phyloP scores from a whole-genome alignment of 2,113 vertebrate species.

The Prionailurus viverrinus region DNA sequence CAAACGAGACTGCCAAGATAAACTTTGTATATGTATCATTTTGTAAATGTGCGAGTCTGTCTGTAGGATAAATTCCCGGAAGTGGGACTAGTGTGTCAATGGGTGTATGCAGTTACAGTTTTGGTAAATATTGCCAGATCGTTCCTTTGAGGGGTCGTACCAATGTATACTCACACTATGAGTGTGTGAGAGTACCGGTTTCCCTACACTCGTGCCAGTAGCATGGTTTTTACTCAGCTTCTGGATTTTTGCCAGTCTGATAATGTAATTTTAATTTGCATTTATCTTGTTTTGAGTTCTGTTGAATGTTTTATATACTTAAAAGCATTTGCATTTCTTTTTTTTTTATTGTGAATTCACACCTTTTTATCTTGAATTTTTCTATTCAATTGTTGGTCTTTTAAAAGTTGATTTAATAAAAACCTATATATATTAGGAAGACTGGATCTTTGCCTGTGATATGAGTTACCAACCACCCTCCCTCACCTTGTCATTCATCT shows the following conservation, averaged over 20 bases:
- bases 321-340: neutral
- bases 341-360: neutral
- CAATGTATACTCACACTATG: neutral
- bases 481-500: neutral
- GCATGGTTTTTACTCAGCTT: neutral
- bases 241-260: neutral
- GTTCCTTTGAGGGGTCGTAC: neutral
- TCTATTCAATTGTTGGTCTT: neutral
- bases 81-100: neutral
- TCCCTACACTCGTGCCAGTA: neutral
- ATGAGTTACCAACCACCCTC: neutral
- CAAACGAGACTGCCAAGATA: neutral
- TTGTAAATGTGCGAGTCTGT: neutral
- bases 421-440: neutral
- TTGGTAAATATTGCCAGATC: neutral
- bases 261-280: slow-evolving; percentile 15
- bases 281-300: slow-evolving; percentile 6
- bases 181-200: neutral
- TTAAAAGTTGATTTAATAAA: slow-evolving; percentile 33
- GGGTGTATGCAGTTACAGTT: neutral
- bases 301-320: neutral
- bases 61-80: neutral
- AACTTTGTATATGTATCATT: neutral
- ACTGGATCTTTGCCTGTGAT: neutral
- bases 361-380: slow-evolving; percentile 8